Conservation (phyloP, 2,888 invertebrate species). For the Drosophila yooni region DNA sequence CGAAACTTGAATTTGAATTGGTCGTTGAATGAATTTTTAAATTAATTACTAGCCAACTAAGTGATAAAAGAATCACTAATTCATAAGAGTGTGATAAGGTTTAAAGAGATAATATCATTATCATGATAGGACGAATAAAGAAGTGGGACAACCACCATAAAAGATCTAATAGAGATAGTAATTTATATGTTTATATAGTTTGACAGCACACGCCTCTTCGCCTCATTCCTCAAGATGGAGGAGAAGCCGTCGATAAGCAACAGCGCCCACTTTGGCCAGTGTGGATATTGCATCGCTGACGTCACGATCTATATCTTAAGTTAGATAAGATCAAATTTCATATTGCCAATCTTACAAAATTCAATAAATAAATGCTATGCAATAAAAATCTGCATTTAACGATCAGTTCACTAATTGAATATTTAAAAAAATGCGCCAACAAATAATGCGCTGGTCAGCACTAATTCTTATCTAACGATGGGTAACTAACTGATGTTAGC, state of each 20-base stretch:
- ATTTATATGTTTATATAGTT: too few species aligned
- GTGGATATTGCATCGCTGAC: constrained; percentile 78
- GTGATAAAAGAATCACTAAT: too few species aligned
- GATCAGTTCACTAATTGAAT: background rate
- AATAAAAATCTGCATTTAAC: background rate
- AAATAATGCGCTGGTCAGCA: constrained; percentile 3
- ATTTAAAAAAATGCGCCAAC: background rate
- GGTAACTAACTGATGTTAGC: background rate
- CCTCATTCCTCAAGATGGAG: constrained; percentile 90
- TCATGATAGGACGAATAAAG: too few species aligned
- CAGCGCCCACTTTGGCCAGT: constrained; percentile 73
- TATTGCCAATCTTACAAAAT: constrained; percentile 56
- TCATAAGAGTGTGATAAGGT: too few species aligned
- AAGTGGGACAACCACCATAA: too few species aligned
- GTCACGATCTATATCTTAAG: constrained; percentile 60
- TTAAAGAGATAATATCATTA: too few species aligned
- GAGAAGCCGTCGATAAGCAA: constrained; percentile 86
- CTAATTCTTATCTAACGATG: background rate
- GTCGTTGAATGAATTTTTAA: too few species aligned
- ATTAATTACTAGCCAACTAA: too few species aligned
- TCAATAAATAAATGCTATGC: constrained; percentile 43
- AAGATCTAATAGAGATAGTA: too few species aligned
- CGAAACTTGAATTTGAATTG: too few species aligned
- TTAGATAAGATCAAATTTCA: constrained; percentile 57
- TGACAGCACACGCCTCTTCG: constrained; percentile 89